These are phyloP conservation scores for Takifugu ocellatus DNA, from an alignment of 2,797 vertebrate genomes.

Conservation along the genomic window DNA sequence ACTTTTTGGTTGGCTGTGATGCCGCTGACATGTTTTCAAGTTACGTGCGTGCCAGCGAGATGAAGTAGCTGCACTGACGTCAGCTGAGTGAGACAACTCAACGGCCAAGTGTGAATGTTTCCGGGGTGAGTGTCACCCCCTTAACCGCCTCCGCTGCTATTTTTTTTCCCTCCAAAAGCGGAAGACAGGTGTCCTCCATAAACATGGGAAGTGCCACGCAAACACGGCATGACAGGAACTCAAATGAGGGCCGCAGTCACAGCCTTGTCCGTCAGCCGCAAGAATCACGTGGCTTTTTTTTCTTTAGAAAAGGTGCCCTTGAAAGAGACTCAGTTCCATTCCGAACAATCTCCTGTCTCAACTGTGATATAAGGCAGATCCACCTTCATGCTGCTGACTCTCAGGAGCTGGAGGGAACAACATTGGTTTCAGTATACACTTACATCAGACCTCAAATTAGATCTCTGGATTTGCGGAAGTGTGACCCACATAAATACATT, in stretches of 20 bases:
- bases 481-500: conserved; percentile 26
- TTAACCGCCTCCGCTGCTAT: conserved; percentile 1
- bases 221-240: conserved; percentile 17
- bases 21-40: neutral
- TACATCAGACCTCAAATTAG: conserved; percentile 39
- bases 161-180: neutral
- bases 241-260: conserved; percentile 3
- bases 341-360: no score
- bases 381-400: no score
- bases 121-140: conserved; percentile 12
- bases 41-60: neutral
- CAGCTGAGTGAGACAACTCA: conserved; percentile 9
- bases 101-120: conserved; percentile 6
- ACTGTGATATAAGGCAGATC: no score
- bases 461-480: conserved; percentile 32
- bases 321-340: neutral
- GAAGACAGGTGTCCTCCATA: neutral
- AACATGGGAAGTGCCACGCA: conserved; percentile 20
- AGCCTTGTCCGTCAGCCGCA: conserved; percentile 14
- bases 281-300: neutral
- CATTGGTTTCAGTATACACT: conserved; percentile 50
- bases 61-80: neutral
- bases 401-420: conserved; percentile 8
- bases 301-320: neutral
- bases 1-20: neutral